Evolutionary conservation across 2,888 invertebrate species (phyloP).

Genomic region (Dryobota labecula): DNA sequence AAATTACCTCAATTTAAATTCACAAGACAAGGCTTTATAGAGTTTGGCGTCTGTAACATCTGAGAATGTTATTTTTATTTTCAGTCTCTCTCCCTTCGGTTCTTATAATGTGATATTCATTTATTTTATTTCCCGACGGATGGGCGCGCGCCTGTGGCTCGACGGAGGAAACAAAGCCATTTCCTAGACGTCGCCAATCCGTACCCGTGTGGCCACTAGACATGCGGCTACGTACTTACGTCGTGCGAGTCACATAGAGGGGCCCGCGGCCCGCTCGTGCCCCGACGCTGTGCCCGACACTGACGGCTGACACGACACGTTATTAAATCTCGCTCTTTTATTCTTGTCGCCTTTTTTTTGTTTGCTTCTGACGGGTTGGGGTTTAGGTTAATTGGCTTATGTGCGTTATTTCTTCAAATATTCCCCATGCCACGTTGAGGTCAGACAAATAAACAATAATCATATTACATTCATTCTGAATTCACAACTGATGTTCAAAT

Average conservation of each 20-base stretch:
- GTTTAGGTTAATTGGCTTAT: slow-evolving; percentile 52
- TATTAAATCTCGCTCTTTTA: slow-evolving; percentile 65
- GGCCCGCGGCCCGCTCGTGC: slow-evolving; percentile 26
- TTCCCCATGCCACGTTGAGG: neutral
- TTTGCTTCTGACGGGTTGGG: slow-evolving; percentile 37
- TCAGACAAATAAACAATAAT: slow-evolving; percentile 26
- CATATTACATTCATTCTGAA: slow-evolving; percentile 35
- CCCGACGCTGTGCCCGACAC: slow-evolving; percentile 48
- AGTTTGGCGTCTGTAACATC: slow-evolving; percentile 73
- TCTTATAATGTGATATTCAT: slow-evolving; percentile 83
- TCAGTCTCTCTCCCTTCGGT: slow-evolving; percentile 64
- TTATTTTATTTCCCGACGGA: slow-evolving; percentile 86
- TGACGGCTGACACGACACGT: slow-evolving; percentile 63
- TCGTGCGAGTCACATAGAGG: slow-evolving; percentile 22
- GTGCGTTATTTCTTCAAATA: slow-evolving; percentile 25
- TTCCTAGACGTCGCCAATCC: slow-evolving; percentile 80
- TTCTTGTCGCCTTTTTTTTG: slow-evolving; percentile 50
- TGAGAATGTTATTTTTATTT: slow-evolving; percentile 76
- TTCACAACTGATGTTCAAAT: slow-evolving; percentile 42
- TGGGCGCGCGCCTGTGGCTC: slow-evolving; percentile 75
- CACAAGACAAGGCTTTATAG: slow-evolving; percentile 73
- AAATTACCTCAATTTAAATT: slow-evolving; percentile 80
- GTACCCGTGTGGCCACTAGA: slow-evolving; percentile 63
- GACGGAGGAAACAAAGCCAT: slow-evolving; percentile 86
- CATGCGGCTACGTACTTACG: slow-evolving; percentile 41